phyloP scores from a whole-genome alignment of 2,113 vertebrate genomes.

The Mirounga angustirostris region DNA sequence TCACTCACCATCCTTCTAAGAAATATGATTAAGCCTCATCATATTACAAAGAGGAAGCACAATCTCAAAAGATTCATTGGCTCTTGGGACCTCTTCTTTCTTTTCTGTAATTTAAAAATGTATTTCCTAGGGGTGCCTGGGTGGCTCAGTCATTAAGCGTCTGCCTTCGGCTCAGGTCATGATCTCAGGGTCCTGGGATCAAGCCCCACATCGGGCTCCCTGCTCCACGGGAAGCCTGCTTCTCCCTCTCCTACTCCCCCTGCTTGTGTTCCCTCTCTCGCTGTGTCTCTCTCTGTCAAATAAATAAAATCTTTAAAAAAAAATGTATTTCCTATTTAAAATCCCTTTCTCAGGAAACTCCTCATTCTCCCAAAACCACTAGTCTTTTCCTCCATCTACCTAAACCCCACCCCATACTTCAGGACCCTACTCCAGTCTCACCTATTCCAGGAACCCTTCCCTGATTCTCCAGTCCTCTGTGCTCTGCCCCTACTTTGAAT shows the following conservation, averaged over 20 bases:
- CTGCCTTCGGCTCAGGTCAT: too few relatives aligned
- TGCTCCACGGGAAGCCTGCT: too few relatives aligned
- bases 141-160: too few relatives aligned
- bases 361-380: not conserved
- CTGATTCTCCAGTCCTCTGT: not conserved
- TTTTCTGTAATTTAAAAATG: not conserved
- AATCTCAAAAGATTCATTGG: not conserved
- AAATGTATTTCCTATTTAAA: conserved; percentile 45
- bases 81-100: not conserved
- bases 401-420: not conserved
- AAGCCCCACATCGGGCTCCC: too few relatives aligned
- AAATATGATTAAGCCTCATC: not conserved
- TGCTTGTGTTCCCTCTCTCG: too few relatives aligned
- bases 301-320: not conserved
- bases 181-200: too few relatives aligned
- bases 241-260: too few relatives aligned
- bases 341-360: not conserved
- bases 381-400: not conserved
- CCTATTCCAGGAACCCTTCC: not conserved
- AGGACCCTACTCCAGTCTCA: not conserved
- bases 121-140: not conserved
- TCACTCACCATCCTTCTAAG: not conserved
- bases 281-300: too few relatives aligned
- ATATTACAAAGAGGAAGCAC: not conserved
- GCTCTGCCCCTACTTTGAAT: not conserved